phyloP scores from a whole-genome alignment of 1,140 invertebrate genomes.

The Drosophila sucinea region DNA sequence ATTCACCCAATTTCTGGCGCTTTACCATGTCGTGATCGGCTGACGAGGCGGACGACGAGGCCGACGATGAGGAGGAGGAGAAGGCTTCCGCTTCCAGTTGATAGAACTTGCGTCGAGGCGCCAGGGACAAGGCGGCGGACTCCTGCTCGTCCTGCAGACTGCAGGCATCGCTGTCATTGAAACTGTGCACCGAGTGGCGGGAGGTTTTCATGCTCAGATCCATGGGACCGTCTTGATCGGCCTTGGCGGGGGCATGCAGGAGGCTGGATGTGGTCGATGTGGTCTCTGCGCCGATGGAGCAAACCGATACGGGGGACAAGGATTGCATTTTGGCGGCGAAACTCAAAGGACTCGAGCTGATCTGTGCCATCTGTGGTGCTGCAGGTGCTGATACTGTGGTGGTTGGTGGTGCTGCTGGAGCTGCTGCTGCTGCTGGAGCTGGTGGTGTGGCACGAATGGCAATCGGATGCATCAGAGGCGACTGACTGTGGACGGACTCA shows the following conservation, averaged over 20 bases:
- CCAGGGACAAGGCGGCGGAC: not conserved
- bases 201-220: constrained; percentile 89
- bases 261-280: constrained; percentile 16
- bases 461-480: constrained; percentile 45
- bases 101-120: constrained; percentile 68
- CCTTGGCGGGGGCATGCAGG: not conserved
- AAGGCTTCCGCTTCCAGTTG: constrained; percentile 64
- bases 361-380: constrained; percentile 22
- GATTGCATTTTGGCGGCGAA: constrained; percentile 80
- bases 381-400: constrained; percentile 20
- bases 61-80: constrained; percentile 36
- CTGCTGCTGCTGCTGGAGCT: not conserved
- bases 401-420: constrained; percentile 23
- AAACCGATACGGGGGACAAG: constrained; percentile 76
- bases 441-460: constrained; percentile 83
- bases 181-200: constrained; percentile 72
- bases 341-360: constrained; percentile 58
- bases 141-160: constrained; percentile 67
- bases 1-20: constrained; percentile 66
- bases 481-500: constrained; percentile 53
- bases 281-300: constrained; percentile 74
- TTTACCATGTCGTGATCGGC: constrained; percentile 49
- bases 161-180: constrained; percentile 69
- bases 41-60: constrained; percentile 23
- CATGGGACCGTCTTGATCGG: constrained; percentile 89